A percentile compares a stretch with the other conserved stretches of the same genome.
Conservation (phyloP, 2,888 invertebrate genomes). For the Sinodicranocentrus sp. region DNA sequence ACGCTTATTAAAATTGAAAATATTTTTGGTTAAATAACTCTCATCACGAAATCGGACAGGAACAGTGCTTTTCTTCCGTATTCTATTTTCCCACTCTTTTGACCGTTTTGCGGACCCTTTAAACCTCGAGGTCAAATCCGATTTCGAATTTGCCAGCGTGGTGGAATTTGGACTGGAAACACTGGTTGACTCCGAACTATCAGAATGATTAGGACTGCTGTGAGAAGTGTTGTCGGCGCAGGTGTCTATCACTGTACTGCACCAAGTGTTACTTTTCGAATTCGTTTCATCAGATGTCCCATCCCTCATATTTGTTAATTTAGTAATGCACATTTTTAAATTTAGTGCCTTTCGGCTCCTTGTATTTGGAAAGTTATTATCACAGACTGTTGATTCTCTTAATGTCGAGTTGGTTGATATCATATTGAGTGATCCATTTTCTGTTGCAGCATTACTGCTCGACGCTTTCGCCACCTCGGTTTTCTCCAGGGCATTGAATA, state of each 20-base stretch:
- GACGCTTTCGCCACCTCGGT: not conserved
- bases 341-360: conserved; percentile 70
- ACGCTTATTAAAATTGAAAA: conserved; percentile 71
- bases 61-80: conserved; percentile 64
- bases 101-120: conserved; percentile 35
- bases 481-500: not conserved
- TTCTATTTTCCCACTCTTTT: conserved; percentile 62
- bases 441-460: not conserved
- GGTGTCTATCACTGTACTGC: conserved; percentile 10
- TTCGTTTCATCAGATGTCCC: conserved; percentile 47
- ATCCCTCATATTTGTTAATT: conserved; percentile 71
- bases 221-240: not conserved
- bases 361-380: conserved; percentile 63
- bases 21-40: conserved; percentile 66
- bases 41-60: conserved; percentile 74
- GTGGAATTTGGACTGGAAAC: conserved; percentile 4
- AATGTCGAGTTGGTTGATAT: conserved; percentile 6
- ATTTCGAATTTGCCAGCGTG: not conserved
- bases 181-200: conserved; percentile 37
- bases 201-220: conserved; percentile 33
- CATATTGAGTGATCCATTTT: not conserved
- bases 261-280: not conserved
- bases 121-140: not conserved
- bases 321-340: conserved; percentile 72
- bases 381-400: conserved; percentile 58